Percentiles rank a stretch among this genome's conserved stretches.
These are phyloP conservation scores for Chrysotoxum bicinctum DNA, from an alignment of 2,888 invertebrate species.

Conservation along the genomic window DNA sequence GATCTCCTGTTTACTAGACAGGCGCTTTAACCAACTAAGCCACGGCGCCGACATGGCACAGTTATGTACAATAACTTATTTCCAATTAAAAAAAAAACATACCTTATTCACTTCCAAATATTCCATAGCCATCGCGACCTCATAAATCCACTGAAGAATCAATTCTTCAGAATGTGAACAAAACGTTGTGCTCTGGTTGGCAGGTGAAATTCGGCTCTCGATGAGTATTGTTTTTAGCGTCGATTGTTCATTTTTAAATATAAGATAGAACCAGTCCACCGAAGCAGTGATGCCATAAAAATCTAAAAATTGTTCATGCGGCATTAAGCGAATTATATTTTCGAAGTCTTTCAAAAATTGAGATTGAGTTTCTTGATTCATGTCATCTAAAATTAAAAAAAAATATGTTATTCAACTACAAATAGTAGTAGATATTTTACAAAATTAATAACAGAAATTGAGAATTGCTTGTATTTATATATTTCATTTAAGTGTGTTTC, in stretches of 20 bases:
- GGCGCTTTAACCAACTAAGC: constrained; percentile 81
- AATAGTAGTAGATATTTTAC: too few relatives aligned
- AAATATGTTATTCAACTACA: not conserved
- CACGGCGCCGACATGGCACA: constrained; percentile 77
- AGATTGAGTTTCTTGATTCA: constrained; percentile 81
- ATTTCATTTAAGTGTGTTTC: too few relatives aligned
- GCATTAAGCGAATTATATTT: constrained; percentile 86
- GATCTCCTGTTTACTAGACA: constrained; percentile 81
- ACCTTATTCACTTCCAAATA: constrained; percentile 86
- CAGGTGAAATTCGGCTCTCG: constrained; percentile 83
- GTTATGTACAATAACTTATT: not conserved
- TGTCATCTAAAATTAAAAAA: constrained; percentile 80
- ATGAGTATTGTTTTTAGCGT: constrained; percentile 88
- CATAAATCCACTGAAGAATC: constrained; percentile 85
- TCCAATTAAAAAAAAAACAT: not conserved
- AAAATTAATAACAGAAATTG: too few relatives aligned
- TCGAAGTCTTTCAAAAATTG: constrained; percentile 88
- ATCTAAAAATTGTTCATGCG: constrained; percentile 87
- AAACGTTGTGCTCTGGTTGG: constrained; percentile 81
- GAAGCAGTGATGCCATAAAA: constrained; percentile 92
- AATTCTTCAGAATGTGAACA: constrained; percentile 85
- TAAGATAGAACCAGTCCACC: constrained; percentile 88
- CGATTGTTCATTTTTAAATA: constrained; percentile 86
- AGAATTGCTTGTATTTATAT: too few relatives aligned
- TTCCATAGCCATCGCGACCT: constrained; percentile 88